Evolutionary conservation across 2,797 vertebrate genomes (phyloP).

Genomic region (Sarcoramphus papa): DNA sequence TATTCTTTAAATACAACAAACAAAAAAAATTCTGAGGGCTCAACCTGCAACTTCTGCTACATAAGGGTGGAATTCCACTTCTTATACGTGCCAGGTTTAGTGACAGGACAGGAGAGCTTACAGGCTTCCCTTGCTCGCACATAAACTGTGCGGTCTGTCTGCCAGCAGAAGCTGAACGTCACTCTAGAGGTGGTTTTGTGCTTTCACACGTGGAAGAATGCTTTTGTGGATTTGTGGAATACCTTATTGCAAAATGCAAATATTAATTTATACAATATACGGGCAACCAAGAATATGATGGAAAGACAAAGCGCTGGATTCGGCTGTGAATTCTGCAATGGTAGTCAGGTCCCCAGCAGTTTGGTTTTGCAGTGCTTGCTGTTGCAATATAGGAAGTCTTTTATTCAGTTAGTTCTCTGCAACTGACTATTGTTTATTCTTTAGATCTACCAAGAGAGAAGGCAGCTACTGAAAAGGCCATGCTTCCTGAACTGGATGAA

Average conservation of each 20-base stretch:
- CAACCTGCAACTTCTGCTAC: background rate
- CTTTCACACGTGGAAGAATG: background rate
- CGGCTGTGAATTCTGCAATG: background rate
- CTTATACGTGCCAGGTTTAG: background rate
- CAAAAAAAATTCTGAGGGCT: background rate
- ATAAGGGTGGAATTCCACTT: background rate
- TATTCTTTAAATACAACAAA: background rate
- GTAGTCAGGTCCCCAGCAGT: background rate
- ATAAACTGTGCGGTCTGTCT: background rate
- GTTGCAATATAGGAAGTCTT: background rate
- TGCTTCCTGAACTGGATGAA: conserved; percentile 66
- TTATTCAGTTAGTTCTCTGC: background rate
- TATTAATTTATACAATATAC: background rate
- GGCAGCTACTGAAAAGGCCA: background rate
- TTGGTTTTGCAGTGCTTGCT: background rate
- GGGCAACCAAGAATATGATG: background rate
- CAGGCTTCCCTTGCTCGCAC: background rate
- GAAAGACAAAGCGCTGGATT: background rate
- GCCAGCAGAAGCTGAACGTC: background rate
- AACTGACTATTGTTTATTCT: background rate
- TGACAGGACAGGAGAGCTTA: background rate
- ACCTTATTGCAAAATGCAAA: background rate
- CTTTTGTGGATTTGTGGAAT: background rate
- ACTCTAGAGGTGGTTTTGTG: background rate
- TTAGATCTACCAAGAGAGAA: background rate